Conservation (phyloP, 2,797 vertebrate genomes). For the Onychomys leucogaster region DNA sequence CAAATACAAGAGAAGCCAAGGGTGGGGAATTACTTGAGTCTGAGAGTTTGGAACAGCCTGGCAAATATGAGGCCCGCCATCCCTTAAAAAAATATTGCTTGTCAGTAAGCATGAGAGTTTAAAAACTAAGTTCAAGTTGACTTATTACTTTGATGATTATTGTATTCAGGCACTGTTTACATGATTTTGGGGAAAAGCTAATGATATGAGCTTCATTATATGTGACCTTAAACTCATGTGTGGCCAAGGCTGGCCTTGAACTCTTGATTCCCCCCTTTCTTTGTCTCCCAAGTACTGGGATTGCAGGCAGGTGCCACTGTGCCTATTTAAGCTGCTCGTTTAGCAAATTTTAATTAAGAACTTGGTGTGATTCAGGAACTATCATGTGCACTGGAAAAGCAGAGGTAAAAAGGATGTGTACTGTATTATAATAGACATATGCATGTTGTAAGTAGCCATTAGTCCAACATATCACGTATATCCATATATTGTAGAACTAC, state of each 20-base stretch:
- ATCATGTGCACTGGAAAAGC: background rate
- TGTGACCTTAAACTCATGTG: background rate
- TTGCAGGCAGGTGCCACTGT: background rate
- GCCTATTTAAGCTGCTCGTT: background rate
- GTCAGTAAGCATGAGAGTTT: constrained; percentile 35
- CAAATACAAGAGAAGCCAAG: background rate
- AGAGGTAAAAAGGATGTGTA: background rate
- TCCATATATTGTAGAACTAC: background rate
- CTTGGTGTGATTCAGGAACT: background rate
- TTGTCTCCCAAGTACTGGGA: background rate
- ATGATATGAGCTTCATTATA: background rate
- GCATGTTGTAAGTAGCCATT: background rate
- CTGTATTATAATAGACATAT: background rate
- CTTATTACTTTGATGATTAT: background rate
- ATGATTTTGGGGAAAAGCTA: background rate
- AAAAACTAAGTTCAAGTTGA: constrained; percentile 22
- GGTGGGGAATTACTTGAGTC: background rate
- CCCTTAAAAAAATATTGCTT: background rate
- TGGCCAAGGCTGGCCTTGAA: background rate
- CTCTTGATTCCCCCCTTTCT: background rate
- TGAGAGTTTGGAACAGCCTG: background rate
- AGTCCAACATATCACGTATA: background rate
- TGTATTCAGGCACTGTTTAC: background rate
- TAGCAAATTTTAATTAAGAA: background rate
- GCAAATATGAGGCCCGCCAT: background rate